phyloP scores from a whole-genome alignment of 2,888 invertebrate species.

The Luffia ferchaultella region DNA sequence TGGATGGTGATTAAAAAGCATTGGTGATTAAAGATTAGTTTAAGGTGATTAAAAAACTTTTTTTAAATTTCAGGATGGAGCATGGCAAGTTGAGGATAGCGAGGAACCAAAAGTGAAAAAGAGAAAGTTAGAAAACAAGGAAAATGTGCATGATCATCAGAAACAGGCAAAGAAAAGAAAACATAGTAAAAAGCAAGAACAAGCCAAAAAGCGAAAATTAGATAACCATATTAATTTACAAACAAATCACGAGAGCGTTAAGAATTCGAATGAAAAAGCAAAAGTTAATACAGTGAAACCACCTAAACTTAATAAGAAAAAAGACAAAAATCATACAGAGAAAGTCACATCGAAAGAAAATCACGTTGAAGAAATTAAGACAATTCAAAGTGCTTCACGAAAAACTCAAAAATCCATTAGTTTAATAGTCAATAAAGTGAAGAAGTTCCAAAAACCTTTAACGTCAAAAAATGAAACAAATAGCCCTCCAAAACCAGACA shows the following conservation, averaged over 20 bases:
- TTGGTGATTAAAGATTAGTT: neutral
- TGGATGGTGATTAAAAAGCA: too few relatives aligned
- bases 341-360: constrained; percentile 1
- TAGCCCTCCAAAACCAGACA: neutral
- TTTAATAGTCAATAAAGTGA: constrained; percentile 31
- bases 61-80: constrained; percentile 29
- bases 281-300: too few relatives aligned
- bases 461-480: neutral
- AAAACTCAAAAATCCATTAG: constrained; percentile 8
- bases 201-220: constrained; percentile 12
- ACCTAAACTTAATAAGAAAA: too few relatives aligned
- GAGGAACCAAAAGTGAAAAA: constrained; percentile 20
- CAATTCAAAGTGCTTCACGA: constrained; percentile 5
- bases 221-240: constrained; percentile 19
- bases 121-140: constrained; percentile 22
- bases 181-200: constrained; percentile 24
- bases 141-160: constrained; percentile 12
- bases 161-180: constrained; percentile 23
- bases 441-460: constrained; percentile 30
- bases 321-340: too few relatives aligned
- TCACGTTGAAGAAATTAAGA: neutral
- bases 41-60: neutral
- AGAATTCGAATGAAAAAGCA: too few relatives aligned
- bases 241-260: too few relatives aligned
- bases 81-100: constrained; percentile 33